A percentile compares a stretch with the other conserved stretches of the same genome.
phyloP scores from a whole-genome alignment of 2,888 invertebrate genomes.

The Limnephilus auricula region DNA sequence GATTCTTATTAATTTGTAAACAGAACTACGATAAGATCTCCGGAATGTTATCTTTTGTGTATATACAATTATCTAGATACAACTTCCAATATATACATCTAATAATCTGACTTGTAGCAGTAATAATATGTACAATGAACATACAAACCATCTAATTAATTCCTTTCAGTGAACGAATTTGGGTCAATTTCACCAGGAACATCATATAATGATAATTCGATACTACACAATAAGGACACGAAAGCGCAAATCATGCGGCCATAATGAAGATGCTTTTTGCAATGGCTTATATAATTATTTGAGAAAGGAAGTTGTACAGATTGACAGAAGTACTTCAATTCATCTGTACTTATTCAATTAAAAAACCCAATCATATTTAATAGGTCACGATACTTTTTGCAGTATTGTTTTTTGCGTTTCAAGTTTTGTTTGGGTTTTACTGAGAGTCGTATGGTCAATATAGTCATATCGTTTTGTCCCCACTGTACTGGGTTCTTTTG shows the following conservation, averaged over 20 bases:
- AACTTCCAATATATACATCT: not conserved
- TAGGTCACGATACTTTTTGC: not conserved
- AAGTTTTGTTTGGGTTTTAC: not conserved
- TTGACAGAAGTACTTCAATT: not conserved
- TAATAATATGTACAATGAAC: not conserved
- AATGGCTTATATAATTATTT: not conserved
- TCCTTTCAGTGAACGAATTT: not conserved
- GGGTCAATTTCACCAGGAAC: not conserved
- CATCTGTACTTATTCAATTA: not conserved
- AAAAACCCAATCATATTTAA: not conserved
- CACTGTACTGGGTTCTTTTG: not conserved
- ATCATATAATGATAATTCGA: not conserved
- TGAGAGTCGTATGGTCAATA: not conserved
- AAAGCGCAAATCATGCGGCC: not conserved
- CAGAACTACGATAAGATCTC: not conserved
- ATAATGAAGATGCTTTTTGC: not conserved
- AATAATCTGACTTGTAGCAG: too few relatives aligned
- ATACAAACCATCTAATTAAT: not conserved
- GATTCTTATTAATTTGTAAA: constrained; percentile 1
- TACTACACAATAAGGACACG: not conserved
- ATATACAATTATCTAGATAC: not conserved
- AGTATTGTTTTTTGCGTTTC: not conserved
- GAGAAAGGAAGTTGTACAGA: not conserved
- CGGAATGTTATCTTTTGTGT: not conserved
- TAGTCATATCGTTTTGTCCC: not conserved